These are phyloP conservation scores for Enteromius afrohamiltoni DNA, from an alignment of 2,797 vertebrate genomes.

Conservation along the genomic window DNA sequence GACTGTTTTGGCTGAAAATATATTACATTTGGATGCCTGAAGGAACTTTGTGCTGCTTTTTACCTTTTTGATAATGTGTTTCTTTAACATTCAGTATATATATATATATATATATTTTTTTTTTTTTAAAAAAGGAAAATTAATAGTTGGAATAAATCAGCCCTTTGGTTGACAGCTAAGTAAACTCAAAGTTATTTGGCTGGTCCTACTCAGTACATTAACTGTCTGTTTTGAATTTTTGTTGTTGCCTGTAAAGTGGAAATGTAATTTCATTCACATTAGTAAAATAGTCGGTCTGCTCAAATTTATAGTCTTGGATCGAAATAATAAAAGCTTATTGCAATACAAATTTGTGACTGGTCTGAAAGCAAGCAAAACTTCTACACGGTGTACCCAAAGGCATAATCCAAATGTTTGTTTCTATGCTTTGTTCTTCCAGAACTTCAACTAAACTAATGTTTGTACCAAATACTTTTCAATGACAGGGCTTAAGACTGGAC, in stretches of 20 bases:
- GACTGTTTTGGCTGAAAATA: conserved; percentile 20
- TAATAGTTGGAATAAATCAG: conserved; percentile 33
- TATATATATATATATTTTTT: no score
- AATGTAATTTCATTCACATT: conserved; percentile 3
- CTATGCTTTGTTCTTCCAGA: background rate
- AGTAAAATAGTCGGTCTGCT: background rate
- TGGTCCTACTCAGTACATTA: background rate
- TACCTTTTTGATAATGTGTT: background rate
- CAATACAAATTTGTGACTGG: background rate
- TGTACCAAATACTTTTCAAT: conserved; percentile 15
- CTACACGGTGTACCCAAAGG: background rate
- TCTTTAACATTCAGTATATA: background rate
- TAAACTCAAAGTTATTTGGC: conserved; percentile 41
- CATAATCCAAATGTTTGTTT: conserved; percentile 16
- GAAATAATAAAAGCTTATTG: background rate
- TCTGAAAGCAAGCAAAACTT: conserved; percentile 7
- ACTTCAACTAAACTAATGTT: background rate
- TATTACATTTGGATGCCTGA: conserved; percentile 45
- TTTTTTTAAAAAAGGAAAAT: background rate
- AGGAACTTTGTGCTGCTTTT: conserved; percentile 7
- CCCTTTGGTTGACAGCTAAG: conserved; percentile 26
- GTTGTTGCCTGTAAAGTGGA: conserved; percentile 13
- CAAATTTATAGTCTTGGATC: conserved; percentile 11
- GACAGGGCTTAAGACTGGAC: conserved; percentile 91
- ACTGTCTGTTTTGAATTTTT: conserved; percentile 33